These are phyloP conservation scores for Synergus laeviventris DNA, from an alignment of 2,888 invertebrate species.

Conservation along the genomic window DNA sequence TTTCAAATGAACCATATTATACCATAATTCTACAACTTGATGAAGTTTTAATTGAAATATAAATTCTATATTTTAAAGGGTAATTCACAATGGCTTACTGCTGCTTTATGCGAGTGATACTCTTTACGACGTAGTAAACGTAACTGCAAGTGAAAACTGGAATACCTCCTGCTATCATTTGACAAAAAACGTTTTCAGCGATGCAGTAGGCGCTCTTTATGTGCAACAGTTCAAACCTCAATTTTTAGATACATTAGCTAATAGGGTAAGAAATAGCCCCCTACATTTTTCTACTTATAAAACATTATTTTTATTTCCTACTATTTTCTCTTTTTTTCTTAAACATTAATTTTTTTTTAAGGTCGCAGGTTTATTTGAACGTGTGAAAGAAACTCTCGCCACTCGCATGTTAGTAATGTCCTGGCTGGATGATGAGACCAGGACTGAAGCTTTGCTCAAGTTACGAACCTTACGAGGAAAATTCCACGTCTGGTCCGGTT, in stretches of 20 bases:
- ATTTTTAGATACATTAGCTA: constrained; percentile 72
- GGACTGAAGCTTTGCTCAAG: constrained; percentile 74
- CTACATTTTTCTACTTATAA: neutral
- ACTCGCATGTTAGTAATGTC: constrained; percentile 73
- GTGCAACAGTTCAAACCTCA: constrained; percentile 75
- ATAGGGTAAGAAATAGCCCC: constrained; percentile 67
- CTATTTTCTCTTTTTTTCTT: too few species aligned
- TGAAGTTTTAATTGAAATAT: neutral
- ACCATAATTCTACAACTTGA: too few species aligned
- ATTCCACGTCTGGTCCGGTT: constrained; percentile 75
- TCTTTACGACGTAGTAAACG: constrained; percentile 75
- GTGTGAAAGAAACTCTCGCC: constrained; percentile 75
- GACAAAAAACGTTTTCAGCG: constrained; percentile 72
- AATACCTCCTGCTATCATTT: constrained; percentile 73
- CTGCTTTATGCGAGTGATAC: constrained; percentile 77
- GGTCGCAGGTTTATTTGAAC: constrained; percentile 73
- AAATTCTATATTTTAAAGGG: constrained; percentile 63
- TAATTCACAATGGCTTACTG: constrained; percentile 77
- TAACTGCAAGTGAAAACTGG: constrained; percentile 72
- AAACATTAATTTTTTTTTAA: constrained; percentile 46
- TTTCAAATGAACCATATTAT: neutral
- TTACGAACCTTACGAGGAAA: constrained; percentile 74
- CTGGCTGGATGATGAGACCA: constrained; percentile 76
- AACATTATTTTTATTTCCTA: neutral
- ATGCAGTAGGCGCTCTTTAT: constrained; percentile 76